phyloP scores from a whole-genome alignment of 1,140 invertebrate genomes.

The Drosophila trapezifrons region DNA sequence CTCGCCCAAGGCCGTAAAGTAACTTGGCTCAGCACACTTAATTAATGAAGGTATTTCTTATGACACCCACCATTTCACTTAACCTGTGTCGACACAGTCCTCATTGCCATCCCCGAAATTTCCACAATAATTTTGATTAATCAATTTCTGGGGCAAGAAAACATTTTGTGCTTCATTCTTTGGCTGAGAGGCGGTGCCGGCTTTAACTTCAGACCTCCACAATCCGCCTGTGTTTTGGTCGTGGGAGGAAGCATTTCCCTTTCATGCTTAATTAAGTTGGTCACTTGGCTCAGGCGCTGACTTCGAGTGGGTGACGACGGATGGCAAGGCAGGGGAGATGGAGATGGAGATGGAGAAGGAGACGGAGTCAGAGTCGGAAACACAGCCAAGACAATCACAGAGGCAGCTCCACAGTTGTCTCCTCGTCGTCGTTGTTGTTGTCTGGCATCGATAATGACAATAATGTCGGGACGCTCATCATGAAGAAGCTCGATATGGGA shows the following conservation, averaged over 20 bases:
- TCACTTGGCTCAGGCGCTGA: slow-evolving; percentile 74
- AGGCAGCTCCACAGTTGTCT: slow-evolving; percentile 15
- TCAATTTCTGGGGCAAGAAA: slow-evolving; percentile 63
- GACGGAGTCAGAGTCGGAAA: slow-evolving; percentile 10
- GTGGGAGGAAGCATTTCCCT: slow-evolving; percentile 77
- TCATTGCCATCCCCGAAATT: slow-evolving; percentile 3
- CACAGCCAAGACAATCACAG: slow-evolving; percentile 17
- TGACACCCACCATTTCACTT: slow-evolving; percentile 21
- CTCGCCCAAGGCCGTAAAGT: slow-evolving; percentile 2
- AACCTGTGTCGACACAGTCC: slow-evolving; percentile 1
- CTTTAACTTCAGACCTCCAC: slow-evolving; percentile 31
- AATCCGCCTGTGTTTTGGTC: slow-evolving; percentile 33
- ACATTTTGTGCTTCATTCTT: slow-evolving; percentile 31
- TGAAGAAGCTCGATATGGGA: slow-evolving; percentile 27
- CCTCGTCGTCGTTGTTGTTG: not conserved
- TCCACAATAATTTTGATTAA: slow-evolving; percentile 71
- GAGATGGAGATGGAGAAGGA: not conserved
- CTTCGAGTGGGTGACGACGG: slow-evolving; percentile 72
- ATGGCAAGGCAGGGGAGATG: slow-evolving; percentile 13
- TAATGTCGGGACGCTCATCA: slow-evolving; percentile 51
- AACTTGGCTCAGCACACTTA: slow-evolving; percentile 3
- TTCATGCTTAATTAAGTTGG: slow-evolving; percentile 79
- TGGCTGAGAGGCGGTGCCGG: slow-evolving; percentile 20
- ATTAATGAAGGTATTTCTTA: slow-evolving; percentile 29
- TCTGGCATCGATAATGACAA: slow-evolving; percentile 54